Percentiles rank a stretch among this genome's conserved stretches.
phyloP scores from a whole-genome alignment of 23 tunicate species.

The Corella eumyota region DNA sequence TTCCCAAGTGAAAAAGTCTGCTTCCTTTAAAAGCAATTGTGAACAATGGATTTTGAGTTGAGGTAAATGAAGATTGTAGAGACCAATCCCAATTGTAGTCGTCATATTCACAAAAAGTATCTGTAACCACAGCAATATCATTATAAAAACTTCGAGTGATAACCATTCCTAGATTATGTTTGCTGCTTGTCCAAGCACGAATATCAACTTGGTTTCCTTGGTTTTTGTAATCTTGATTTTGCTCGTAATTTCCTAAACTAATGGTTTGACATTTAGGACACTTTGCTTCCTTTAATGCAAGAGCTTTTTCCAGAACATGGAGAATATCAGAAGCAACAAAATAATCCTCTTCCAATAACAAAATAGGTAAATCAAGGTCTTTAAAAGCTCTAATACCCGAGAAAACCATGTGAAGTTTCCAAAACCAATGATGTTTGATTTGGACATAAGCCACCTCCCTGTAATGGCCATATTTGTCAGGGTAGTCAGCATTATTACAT shows the following conservation, averaged over 20 bases:
- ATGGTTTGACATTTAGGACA: conserved; percentile 60
- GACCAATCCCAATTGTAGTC: conserved; percentile 99
- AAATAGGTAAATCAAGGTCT: conserved; percentile 17
- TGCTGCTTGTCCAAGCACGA: conserved; percentile 59
- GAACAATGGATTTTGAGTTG: conserved; percentile 2
- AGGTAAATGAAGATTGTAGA: conserved; percentile 39
- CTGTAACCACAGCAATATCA: conserved; percentile 14
- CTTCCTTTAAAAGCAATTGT: conserved; percentile 43
- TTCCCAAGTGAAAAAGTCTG: conserved; percentile 69
- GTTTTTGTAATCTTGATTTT: conserved; percentile 11
- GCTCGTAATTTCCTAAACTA: conserved; percentile 63
- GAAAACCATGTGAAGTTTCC: conserved; percentile 88
- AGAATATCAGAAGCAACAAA: conserved; percentile 65
- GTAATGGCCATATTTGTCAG: conserved; percentile 80
- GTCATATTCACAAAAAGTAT: conserved; percentile 68
- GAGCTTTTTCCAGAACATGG: conserved; percentile 16
- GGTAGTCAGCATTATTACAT: conserved; percentile 87
- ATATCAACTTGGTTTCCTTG: conserved; percentile 31
- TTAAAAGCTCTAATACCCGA: conserved; percentile 36
- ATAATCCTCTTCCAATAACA: conserved; percentile 84
- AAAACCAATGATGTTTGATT: conserved; percentile 91
- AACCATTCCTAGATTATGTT: conserved; percentile 82
- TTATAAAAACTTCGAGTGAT: conserved; percentile 29
- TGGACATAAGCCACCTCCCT: conserved; percentile 81
- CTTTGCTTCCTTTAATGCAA: conserved; percentile 7